A percentile compares a stretch with the other conserved stretches of the same genome.
Conservation (phyloP, 2,888 invertebrate genomes). For the Pantelozetes paolii region DNA sequence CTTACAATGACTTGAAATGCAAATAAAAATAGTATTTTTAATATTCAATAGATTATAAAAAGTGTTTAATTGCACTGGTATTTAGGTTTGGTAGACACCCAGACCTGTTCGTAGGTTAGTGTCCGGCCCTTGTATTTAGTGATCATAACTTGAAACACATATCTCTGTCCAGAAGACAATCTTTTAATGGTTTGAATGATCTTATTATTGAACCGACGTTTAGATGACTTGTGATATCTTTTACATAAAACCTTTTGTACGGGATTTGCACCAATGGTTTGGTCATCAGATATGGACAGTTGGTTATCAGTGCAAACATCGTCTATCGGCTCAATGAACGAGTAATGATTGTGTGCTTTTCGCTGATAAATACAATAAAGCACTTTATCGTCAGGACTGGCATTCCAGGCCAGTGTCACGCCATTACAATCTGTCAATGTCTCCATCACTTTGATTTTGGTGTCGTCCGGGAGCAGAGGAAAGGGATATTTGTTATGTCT, state of each 20-base stretch:
- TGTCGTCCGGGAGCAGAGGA: constrained; percentile 51
- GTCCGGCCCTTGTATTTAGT: constrained; percentile 49
- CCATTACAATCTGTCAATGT: constrained; percentile 51
- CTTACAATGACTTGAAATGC: no score
- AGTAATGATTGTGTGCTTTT: constrained; percentile 45
- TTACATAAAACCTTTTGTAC: constrained; percentile 44
- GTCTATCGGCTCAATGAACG: background rate
- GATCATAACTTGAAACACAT: constrained; percentile 52
- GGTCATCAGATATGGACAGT: background rate
- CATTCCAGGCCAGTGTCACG: constrained; percentile 52
- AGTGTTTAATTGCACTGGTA: constrained; percentile 18
- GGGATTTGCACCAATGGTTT: background rate
- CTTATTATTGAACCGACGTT: constrained; percentile 45
- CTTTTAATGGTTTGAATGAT: constrained; percentile 50
- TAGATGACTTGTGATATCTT: constrained; percentile 44
- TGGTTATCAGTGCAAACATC: constrained; percentile 7
- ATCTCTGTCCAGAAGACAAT: constrained; percentile 50
- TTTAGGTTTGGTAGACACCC: constrained; percentile 49
- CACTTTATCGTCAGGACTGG: constrained; percentile 50
- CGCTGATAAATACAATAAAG: constrained; percentile 52
- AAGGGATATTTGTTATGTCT: constrained; percentile 48
- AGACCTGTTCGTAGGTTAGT: constrained; percentile 50
- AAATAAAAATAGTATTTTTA: no score
- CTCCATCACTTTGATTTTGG: constrained; percentile 50
- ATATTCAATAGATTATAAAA: no score